Conservation (phyloP, 2,888 invertebrate species). For the Nemurella pictetii region DNA sequence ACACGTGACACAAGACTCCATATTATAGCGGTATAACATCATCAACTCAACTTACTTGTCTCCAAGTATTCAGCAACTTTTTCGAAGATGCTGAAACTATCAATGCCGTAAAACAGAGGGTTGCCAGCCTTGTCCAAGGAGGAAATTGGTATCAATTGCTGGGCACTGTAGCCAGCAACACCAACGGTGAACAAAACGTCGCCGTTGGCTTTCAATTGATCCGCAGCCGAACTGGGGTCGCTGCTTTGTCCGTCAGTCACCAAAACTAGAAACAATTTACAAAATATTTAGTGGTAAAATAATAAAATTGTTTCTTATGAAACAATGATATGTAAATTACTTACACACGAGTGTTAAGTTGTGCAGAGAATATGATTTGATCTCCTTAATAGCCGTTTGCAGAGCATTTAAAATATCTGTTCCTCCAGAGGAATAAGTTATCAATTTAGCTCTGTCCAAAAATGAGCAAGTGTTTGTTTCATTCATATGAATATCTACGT, state of each 20-base stretch:
- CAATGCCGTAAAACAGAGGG: slow-evolving; percentile 38
- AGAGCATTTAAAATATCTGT: slow-evolving; percentile 35
- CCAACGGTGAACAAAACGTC: slow-evolving; percentile 38
- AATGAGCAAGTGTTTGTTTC: slow-evolving; percentile 35
- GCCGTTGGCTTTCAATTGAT: slow-evolving; percentile 30
- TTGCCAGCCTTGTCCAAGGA: slow-evolving; percentile 27
- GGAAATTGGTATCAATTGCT: slow-evolving; percentile 37
- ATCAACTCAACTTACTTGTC: slow-evolving; percentile 31
- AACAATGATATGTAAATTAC: background rate
- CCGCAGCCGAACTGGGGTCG: slow-evolving; percentile 32
- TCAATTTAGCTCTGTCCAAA: slow-evolving; percentile 4
- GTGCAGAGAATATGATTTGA: slow-evolving; percentile 14
- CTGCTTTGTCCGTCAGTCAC: slow-evolving; percentile 38
- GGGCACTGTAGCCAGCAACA: slow-evolving; percentile 36
- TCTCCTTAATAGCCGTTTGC: slow-evolving; percentile 29
- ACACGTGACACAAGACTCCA: too few species aligned
- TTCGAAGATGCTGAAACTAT: slow-evolving; percentile 37
- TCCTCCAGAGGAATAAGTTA: slow-evolving; percentile 34
- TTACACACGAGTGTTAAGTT: slow-evolving; percentile 37
- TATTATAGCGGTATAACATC: background rate
- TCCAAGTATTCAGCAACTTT: slow-evolving; percentile 36
- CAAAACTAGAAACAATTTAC: slow-evolving; percentile 34
- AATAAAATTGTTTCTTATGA: background rate
- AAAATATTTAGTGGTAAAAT: too few species aligned
- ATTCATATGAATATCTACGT: slow-evolving; percentile 34